A percentile compares a stretch with the other conserved stretches of the same genome.
These are phyloP conservation scores for Oscheius sp. DNA, from an alignment of 2,888 invertebrate species.

Conservation along the genomic window DNA sequence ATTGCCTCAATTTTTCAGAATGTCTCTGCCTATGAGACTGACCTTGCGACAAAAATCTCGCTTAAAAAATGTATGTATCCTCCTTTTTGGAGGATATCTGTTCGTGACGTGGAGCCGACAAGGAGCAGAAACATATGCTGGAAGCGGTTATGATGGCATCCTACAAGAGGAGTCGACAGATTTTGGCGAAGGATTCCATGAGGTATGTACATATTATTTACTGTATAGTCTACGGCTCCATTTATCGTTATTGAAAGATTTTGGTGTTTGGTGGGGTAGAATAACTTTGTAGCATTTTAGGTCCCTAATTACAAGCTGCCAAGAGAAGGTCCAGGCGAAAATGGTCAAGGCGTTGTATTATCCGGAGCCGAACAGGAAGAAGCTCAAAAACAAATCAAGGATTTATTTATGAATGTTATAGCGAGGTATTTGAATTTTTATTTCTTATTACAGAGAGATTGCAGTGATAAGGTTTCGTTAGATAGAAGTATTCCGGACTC, in stretches of 20 bases:
- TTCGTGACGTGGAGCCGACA: slow-evolving; percentile 37
- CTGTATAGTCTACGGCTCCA: neutral
- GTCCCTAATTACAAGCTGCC: slow-evolving; percentile 46
- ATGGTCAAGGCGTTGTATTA: slow-evolving; percentile 47
- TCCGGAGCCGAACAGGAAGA: slow-evolving; percentile 42
- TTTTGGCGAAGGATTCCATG: slow-evolving; percentile 19
- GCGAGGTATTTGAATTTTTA: slow-evolving; percentile 44
- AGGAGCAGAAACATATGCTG: slow-evolving; percentile 6
- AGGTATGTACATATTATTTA: slow-evolving; percentile 22
- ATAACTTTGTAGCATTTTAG: slow-evolving; percentile 15
- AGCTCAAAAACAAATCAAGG: slow-evolving; percentile 54
- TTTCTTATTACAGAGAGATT: slow-evolving; percentile 22
- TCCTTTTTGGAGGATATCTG: slow-evolving; percentile 25
- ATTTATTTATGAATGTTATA: slow-evolving; percentile 64
- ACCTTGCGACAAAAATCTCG: slow-evolving; percentile 24
- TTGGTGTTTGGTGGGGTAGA: no score
- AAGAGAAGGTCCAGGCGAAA: slow-evolving; percentile 53
- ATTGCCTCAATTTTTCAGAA: neutral
- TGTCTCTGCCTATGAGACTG: neutral
- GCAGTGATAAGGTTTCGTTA: slow-evolving; percentile 75
- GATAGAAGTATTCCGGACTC: slow-evolving; percentile 75
- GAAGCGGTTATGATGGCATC: neutral
- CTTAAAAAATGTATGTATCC: slow-evolving; percentile 28
- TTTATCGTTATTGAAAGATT: no score
- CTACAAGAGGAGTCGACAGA: neutral